Conservation (phyloP, 2,113 vertebrate species). For the Gadus macrocephalus region DNA sequence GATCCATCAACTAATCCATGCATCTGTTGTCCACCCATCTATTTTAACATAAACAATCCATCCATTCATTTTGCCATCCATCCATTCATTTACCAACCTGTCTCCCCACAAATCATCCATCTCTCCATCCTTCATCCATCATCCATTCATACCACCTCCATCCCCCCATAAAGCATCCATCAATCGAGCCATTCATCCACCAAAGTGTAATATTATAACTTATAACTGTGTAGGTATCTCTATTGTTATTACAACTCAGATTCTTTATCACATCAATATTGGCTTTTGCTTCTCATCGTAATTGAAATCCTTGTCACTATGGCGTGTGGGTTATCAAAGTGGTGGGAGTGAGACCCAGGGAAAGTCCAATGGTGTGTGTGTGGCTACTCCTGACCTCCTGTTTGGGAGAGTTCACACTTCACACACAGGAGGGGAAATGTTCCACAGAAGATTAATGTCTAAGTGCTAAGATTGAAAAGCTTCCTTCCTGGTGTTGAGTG, state of each 20-base stretch:
- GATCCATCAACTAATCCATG: slow-evolving; percentile 5
- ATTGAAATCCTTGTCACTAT: too few relatives aligned
- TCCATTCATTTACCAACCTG: neutral
- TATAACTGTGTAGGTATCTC: too few relatives aligned
- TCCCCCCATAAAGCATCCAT: neutral
- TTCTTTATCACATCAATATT: too few relatives aligned
- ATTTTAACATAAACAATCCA: neutral
- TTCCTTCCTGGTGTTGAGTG: slow-evolving; percentile 1
- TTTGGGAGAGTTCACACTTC: neutral
- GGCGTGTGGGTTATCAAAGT: neutral
- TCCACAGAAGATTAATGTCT: neutral
- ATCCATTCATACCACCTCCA: neutral
- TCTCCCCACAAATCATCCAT: neutral
- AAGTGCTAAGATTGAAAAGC: neutral
- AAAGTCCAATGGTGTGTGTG: neutral
- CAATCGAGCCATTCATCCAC: neutral
- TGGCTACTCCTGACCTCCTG: neutral
- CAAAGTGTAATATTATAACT: too few relatives aligned
- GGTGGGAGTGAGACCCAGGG: neutral
- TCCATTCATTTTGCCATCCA: neutral
- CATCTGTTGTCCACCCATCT: neutral
- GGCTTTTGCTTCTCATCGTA: too few relatives aligned
- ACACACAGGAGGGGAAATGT: neutral
- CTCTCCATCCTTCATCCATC: neutral
- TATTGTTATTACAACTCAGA: too few relatives aligned